A percentile compares a stretch with the other conserved stretches of the same genome.
Evolutionary conservation across 2,888 invertebrate species (phyloP).

Genomic region (Ryuthela nishihirai): DNA sequence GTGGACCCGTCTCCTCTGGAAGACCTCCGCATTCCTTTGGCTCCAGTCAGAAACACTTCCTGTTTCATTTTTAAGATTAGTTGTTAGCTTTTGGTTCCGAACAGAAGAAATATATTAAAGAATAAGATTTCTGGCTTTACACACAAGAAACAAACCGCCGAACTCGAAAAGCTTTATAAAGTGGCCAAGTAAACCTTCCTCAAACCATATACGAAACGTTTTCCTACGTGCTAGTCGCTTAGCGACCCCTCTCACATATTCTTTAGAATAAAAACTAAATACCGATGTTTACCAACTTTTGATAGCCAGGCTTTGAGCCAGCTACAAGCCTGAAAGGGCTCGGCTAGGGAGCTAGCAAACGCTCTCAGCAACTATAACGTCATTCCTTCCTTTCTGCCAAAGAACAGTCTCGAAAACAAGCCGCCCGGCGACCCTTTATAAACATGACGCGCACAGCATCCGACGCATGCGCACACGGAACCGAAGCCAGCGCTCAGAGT

Average conservation of each 20-base stretch:
- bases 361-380: conserved; percentile 18
- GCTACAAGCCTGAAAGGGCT: conserved; percentile 26
- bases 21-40: background rate
- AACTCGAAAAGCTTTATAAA: too few relatives aligned
- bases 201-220: too few relatives aligned
- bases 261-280: conserved; percentile 9
- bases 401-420: conserved; percentile 4
- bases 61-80: conserved; percentile 13
- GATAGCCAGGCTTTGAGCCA: conserved; percentile 27
- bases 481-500: too few relatives aligned
- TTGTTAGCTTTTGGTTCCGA: too few relatives aligned
- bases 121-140: too few relatives aligned
- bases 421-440: conserved; percentile 7
- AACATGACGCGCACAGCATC: background rate
- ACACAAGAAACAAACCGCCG: too few relatives aligned
- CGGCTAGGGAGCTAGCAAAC: conserved; percentile 29
- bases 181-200: too few relatives aligned
- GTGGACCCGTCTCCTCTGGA: too few relatives aligned
- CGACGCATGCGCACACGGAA: too few relatives aligned
- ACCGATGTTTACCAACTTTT: conserved; percentile 27
- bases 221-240: too few relatives aligned
- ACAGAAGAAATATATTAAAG: too few relatives aligned
- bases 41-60: conserved; percentile 20
- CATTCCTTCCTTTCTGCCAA: conserved; percentile 15
- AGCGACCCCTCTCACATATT: too few relatives aligned